Conservation (phyloP, 2,113 vertebrate species). For the Mus pahari region DNA sequence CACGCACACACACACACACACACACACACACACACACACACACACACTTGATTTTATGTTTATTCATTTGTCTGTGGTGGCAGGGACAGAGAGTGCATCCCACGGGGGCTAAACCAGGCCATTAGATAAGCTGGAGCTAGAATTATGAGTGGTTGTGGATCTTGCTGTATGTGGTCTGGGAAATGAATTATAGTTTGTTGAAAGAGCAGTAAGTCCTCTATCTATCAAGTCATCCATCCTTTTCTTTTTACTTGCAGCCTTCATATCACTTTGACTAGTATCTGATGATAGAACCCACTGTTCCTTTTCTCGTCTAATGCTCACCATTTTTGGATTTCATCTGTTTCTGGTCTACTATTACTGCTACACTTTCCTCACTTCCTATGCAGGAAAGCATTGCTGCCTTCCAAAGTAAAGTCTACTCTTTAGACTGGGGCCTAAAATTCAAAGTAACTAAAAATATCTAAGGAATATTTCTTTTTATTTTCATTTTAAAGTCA, state of each 20-base stretch:
- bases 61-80: background rate
- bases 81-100: background rate
- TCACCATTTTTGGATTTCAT: background rate
- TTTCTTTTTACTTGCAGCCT: too few species aligned
- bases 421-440: background rate
- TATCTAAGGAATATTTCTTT: conserved; percentile 1
- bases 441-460: conserved; percentile 30
- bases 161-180: background rate
- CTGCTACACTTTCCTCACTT: too few species aligned
- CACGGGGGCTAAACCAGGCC: background rate
- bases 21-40: background rate
- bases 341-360: background rate
- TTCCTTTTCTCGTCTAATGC: background rate
- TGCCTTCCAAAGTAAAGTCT: background rate
- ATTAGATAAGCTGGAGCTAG: background rate
- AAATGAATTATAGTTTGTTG: background rate
- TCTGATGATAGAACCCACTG: background rate
- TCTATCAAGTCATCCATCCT: background rate
- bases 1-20: too few species aligned
- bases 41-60: background rate
- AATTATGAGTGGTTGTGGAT: background rate
- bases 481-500: conserved; percentile 30
- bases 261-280: background rate
- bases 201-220: background rate
- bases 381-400: background rate